Base-by-base conservation (phyloP, 1,140 invertebrate genomes). In the Drosophila paulistorum region DNA sequence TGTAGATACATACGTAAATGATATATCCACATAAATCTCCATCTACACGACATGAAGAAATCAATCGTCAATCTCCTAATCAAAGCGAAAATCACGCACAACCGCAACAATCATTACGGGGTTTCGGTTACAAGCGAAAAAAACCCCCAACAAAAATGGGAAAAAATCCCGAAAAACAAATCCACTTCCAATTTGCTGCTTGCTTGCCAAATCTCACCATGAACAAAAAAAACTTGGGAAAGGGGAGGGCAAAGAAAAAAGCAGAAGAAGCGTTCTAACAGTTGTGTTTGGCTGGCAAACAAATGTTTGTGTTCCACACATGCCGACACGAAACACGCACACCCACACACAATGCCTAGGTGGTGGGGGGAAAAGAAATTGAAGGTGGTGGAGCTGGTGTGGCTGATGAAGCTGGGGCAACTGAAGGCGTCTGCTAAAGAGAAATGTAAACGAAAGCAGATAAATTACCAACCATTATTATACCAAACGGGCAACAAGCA, bases 381-480 rank as follows among this genome's bases (percentile, higher is more conserved):
- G 6, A 30, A 30, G 30, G 30, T 30, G 30, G 30, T 30, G 30
- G 30, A 30, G 30, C 30, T 30, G 30, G 30, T 30, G 30, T 6
- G 30, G 30, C 30, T 30, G 30, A 30, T 30, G 30, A 30, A 30
- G 30, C 30, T 30, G 30, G 30, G 30, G 5, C 30, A 30, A 30
- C 30, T 48, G 45, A 11, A 39, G 37, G 37, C 11, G 11, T 5
- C 37, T 11, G 37, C 45, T 23, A 51, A 74, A 62, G 77, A 62
- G 74, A 85, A 83, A 87, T 87, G 83, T 87, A 89, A 87, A 83
- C 83, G 83, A 89, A 83, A 78, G 84, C 79, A 87, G 83, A 87
- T 89, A 87, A 87, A 87, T 87, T 87, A 83, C 83, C 70, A 87
- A 73, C 74, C 79, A 87, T 87, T 87, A 87, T 87, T 89, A 87